phyloP scores from a whole-genome alignment of 2,113 vertebrate species.

The Spilogale gracilis region DNA sequence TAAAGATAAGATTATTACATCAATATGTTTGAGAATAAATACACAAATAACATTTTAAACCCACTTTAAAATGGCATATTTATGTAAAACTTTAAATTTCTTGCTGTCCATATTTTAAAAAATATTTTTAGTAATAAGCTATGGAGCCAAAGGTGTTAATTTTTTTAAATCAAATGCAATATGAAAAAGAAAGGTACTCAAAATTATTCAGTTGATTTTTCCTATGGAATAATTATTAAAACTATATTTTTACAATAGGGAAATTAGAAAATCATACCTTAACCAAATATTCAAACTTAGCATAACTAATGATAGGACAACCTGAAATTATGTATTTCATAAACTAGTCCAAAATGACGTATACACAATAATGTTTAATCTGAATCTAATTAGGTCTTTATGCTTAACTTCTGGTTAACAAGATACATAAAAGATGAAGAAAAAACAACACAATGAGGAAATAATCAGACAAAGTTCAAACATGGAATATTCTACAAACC shows the following conservation, averaged over 20 bases:
- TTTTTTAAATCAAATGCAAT: background rate
- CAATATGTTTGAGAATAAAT: background rate
- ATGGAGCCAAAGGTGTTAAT: background rate
- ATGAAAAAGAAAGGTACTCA: background rate
- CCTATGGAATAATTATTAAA: background rate
- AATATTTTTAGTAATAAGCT: background rate
- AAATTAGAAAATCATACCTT: conserved; percentile 10
- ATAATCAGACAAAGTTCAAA: background rate
- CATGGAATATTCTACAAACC: background rate
- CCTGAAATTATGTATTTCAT: background rate
- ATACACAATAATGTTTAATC: background rate
- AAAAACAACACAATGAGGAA: conserved; percentile 4
- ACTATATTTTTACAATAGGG: background rate
- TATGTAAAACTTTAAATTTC: background rate
- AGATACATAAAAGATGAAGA: background rate
- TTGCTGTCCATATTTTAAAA: background rate
- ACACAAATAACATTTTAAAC: background rate
- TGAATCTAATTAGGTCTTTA: conserved; percentile 23
- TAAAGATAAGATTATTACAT: background rate
- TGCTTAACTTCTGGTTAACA: background rate
- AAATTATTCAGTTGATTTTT: background rate
- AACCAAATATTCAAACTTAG: background rate
- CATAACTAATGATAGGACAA: background rate
- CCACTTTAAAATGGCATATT: background rate
- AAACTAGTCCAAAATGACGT: background rate